Conservation (phyloP, 2,888 invertebrate species). For the Apodemia hepburni region DNA sequence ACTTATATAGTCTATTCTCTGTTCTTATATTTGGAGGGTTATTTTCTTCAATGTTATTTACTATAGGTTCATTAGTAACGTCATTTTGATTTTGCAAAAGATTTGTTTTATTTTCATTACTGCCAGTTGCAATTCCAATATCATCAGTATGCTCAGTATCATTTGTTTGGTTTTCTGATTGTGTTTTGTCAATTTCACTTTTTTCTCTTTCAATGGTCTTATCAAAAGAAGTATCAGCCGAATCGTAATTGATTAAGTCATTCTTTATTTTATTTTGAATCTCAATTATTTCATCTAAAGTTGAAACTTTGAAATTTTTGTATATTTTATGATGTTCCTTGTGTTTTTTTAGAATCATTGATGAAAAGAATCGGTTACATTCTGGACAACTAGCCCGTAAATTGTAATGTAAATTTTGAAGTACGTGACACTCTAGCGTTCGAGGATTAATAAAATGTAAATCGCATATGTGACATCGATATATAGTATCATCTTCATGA, state of each 20-base stretch:
- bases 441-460: slow-evolving; percentile 16
- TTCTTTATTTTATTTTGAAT: background rate
- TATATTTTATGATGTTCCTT: background rate
- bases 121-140: background rate
- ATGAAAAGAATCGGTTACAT: slow-evolving; percentile 6
- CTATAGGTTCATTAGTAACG: background rate
- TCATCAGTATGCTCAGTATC: background rate
- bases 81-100: background rate
- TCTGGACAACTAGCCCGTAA: background rate
- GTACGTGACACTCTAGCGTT: background rate
- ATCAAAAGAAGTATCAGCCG: background rate
- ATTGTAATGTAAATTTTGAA: background rate
- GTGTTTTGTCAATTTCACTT: background rate
- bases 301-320: background rate
- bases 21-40: background rate
- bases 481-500: background rate
- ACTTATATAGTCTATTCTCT: slow-evolving; percentile 37
- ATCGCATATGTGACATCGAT: slow-evolving; percentile 18
- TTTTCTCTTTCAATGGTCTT: background rate
- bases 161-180: background rate
- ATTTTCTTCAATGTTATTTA: background rate
- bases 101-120: background rate
- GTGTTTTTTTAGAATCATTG: background rate
- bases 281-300: background rate
- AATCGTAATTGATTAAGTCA: background rate